These are phyloP conservation scores for Pseudococcus longispinus DNA, from an alignment of 2,888 invertebrate genomes.

Conservation along the genomic window DNA sequence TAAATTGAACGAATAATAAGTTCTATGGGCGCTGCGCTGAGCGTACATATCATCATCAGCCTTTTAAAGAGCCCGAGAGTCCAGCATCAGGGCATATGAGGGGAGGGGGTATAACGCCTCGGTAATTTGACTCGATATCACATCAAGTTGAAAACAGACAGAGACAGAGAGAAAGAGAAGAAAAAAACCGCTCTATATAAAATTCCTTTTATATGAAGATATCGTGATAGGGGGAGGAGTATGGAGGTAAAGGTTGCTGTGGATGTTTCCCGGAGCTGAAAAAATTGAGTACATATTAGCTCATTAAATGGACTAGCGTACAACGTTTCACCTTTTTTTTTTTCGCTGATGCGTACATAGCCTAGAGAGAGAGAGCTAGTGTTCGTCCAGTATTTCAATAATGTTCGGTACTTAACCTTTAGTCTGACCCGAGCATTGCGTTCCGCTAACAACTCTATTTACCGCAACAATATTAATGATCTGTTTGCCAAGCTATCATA, in stretches of 20 bases:
- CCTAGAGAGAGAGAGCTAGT: constrained; percentile 23
- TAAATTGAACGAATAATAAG: constrained; percentile 23
- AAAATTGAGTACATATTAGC: constrained; percentile 47
- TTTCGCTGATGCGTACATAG: constrained; percentile 48
- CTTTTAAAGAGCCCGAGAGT: neutral
- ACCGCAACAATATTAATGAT: constrained; percentile 55
- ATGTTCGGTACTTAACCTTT: constrained; percentile 53
- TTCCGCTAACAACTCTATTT: constrained; percentile 55
- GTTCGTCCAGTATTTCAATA: constrained; percentile 54
- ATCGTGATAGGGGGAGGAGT: neutral
- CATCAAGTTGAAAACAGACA: neutral
- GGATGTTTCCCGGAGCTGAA: constrained; percentile 15
- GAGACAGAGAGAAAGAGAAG: neutral
- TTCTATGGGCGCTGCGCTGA: constrained; percentile 8
- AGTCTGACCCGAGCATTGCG: constrained; percentile 44
- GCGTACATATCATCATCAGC: neutral
- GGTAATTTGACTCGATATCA: constrained; percentile 16
- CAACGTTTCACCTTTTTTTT: constrained; percentile 38
- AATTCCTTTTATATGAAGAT: neutral
- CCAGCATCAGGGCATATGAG: too few relatives aligned
- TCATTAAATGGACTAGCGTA: constrained; percentile 40
- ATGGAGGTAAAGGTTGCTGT: neutral
- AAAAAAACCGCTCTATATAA: constrained; percentile 6
- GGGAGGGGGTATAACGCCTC: neutral
- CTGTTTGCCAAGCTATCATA: constrained; percentile 53